Evolutionary conservation across 2,888 invertebrate species (phyloP).

Genomic region (Drosophila ezoana): DNA sequence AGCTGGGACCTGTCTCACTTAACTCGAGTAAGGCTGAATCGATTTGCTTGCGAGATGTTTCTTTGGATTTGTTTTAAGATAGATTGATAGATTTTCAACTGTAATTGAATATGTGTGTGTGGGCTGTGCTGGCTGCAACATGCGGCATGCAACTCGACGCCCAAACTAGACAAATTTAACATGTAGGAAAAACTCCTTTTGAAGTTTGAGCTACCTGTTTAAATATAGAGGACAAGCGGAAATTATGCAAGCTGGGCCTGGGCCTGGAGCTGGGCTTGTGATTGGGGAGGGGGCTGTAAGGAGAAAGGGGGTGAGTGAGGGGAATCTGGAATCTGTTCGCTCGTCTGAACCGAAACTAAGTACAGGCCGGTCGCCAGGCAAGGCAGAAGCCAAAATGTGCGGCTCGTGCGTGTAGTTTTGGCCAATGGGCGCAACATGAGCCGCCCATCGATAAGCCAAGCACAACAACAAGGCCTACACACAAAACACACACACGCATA

Average conservation of each 20-base stretch:
- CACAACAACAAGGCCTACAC: constrained; percentile 31
- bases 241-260: constrained; percentile 20
- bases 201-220: constrained; percentile 36
- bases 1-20: no score
- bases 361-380: constrained; percentile 23
- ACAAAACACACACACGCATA: background rate
- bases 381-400: constrained; percentile 24
- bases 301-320: background rate
- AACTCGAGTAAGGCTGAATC: background rate
- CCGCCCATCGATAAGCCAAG: constrained; percentile 48
- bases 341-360: constrained; percentile 15
- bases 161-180: constrained; percentile 28
- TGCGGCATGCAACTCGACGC: constrained; percentile 12
- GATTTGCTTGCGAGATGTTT: background rate
- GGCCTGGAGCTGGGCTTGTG: background rate
- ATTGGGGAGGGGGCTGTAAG: background rate
- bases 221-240: constrained; percentile 19
- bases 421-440: constrained; percentile 59
- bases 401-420: constrained; percentile 47
- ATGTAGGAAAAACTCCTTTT: constrained; percentile 1
- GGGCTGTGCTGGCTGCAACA: background rate
- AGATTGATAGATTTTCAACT: background rate
- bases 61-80: background rate
- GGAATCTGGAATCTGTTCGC: constrained; percentile 6
- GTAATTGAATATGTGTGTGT: background rate